Evolutionary conservation across 2,113 vertebrate species (phyloP), one percentile per base, ranked within the genome.

Genomic region (Pangasianodon gigas): DNA sequence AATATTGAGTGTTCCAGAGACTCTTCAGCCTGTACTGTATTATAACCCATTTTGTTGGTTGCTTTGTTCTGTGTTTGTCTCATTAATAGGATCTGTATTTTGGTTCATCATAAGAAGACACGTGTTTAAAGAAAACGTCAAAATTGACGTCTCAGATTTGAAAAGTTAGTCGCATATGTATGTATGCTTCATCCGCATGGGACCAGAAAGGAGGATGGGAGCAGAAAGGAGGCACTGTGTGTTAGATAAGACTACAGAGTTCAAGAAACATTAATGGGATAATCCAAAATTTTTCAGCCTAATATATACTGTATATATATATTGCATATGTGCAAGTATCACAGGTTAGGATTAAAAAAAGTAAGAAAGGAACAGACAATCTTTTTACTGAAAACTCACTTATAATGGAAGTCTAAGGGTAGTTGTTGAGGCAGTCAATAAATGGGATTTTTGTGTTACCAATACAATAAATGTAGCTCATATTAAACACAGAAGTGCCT

Each of bases 11-110:
- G 84, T 69, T 67, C 21, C 79, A 81, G 75, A 81, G 48, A 41
- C 84, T 86, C 56, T 80, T 79, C 80, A 58, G 51, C 74, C 83
- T 85, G 54, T 52, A 54, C 62, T 85, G 83, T 90, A 81, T 86
- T 71, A 80, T 89, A 86, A 54, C 21, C 60, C n/a, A 10, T 90
- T 90, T 60, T 26, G 58, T 86, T 81, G 58, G 54, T 83, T 77
- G 51, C 54, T 87, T 89, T 37, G 54, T 51, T 89, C 37, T 0
- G 46, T 86, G 74, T 90, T 67, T 54, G 60, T 19, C 84, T 75
- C 58, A 75, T 77, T 82, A 67, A 65, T 21, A 56, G 37, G 9
- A 14, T 67, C 58, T 24, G 88, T n/a, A 79, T 88, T 88, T 48
- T 21, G 11, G 52, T 80, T 65, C 41, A 13, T 51, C 88, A 79